A percentile compares a stretch with the other conserved stretches of the same genome.
phyloP scores from a whole-genome alignment of 2,888 invertebrate species.

The Gortyna flavago region DNA sequence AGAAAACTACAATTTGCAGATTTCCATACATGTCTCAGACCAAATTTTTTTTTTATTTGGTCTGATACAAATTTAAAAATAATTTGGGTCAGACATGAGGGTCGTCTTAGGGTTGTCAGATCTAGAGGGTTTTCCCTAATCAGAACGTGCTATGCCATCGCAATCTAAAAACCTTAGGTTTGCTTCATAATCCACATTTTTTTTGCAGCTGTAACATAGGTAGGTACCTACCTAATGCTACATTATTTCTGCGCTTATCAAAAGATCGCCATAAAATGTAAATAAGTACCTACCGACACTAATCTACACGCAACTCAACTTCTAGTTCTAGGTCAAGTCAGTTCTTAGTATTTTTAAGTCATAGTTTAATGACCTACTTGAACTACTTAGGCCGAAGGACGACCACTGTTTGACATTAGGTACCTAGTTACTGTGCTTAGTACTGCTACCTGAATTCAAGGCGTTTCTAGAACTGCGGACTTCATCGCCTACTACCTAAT shows the following conservation, averaged over 20 bases:
- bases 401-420: neutral
- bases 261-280: conserved; percentile 19
- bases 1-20: neutral
- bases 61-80: neutral
- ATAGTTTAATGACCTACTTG: neutral
- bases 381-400: neutral
- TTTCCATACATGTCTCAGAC: too few relatives aligned
- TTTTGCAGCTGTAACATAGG: too few relatives aligned
- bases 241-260: conserved; percentile 35
- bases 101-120: neutral
- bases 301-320: conserved; percentile 33
- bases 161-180: neutral
- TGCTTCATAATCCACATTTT: neutral
- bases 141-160: neutral
- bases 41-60: too few relatives aligned
- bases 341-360: neutral
- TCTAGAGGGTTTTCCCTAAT: too few relatives aligned
- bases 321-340: conserved; percentile 24
- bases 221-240: too few relatives aligned
- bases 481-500: too few relatives aligned
- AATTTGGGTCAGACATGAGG: too few relatives aligned
- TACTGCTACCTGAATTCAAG: too few relatives aligned
- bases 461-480: too few relatives aligned
- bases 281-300: conserved; percentile 19
- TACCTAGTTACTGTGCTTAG: neutral